These are phyloP conservation scores for Oncorhynchus keta DNA, from an alignment of 2,113 vertebrate species.

Conservation along the genomic window DNA sequence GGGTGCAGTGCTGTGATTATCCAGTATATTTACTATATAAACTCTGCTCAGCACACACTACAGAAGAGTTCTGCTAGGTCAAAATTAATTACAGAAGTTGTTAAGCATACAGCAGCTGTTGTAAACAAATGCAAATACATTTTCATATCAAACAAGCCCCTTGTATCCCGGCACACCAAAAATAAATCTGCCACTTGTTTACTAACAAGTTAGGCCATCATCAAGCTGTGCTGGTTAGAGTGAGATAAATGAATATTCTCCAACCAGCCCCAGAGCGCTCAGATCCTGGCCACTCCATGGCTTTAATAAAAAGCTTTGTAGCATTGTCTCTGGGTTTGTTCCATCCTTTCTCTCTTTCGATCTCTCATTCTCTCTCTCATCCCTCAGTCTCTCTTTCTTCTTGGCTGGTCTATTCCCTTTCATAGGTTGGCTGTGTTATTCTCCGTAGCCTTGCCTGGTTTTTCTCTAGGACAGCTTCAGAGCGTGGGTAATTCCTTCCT, in stretches of 20 bases:
- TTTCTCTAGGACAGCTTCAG: constrained; percentile 9
- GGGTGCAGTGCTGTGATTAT: constrained; percentile 18
- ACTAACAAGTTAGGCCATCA: constrained; percentile 47
- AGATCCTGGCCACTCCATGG: constrained; percentile 20
- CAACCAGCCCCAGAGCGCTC: constrained; percentile 28
- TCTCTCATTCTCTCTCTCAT: constrained; percentile 6
- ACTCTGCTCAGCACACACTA: constrained; percentile 43
- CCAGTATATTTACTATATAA: constrained; percentile 34
- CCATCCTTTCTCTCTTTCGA: constrained; percentile 1
- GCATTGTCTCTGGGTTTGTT: constrained; percentile 30
- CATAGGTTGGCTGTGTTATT: constrained; percentile 11
- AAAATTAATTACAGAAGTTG: constrained; percentile 74
- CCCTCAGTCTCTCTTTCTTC: neutral
- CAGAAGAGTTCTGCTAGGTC: constrained; percentile 45
- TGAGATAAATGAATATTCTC: constrained; percentile 48
- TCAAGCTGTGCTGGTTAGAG: constrained; percentile 44
- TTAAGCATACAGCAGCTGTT: constrained; percentile 72
- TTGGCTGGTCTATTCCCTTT: neutral
- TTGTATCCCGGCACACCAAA: constrained; percentile 42
- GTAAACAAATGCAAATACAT: constrained; percentile 75
- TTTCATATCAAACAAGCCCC: constrained; percentile 69
- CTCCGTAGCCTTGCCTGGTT: neutral
- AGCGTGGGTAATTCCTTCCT: constrained; percentile 16
- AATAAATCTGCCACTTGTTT: constrained; percentile 55
- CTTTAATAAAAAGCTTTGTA: constrained; percentile 42